These are phyloP conservation scores for Alviniconcha strummeri DNA, from an alignment of 2,888 invertebrate genomes.

Conservation along the genomic window DNA sequence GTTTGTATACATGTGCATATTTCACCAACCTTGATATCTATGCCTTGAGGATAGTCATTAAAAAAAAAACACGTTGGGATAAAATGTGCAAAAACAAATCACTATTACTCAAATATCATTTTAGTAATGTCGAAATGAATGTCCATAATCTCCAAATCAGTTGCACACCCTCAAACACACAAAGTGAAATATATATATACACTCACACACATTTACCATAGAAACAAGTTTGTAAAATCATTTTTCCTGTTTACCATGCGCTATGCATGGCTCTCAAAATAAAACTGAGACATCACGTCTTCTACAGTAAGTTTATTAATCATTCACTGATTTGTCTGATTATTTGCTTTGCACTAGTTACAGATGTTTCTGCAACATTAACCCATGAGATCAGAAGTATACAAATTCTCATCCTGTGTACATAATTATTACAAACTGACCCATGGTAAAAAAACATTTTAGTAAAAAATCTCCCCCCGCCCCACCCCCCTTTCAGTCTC, in stretches of 20 bases:
- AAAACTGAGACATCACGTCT: neutral
- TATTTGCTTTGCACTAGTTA: neutral
- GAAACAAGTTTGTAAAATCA: neutral
- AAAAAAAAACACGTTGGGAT: neutral
- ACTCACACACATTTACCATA: neutral
- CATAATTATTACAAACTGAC: neutral
- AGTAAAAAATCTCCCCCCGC: neutral
- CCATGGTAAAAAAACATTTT: neutral
- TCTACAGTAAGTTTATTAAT: neutral
- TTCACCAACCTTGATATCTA: neutral
- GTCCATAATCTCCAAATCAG: neutral
- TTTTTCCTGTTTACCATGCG: no score
- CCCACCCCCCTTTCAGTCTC: neutral
- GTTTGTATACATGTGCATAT: neutral
- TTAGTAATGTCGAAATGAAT: neutral
- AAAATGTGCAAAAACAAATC: neutral
- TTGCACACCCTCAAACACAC: neutral
- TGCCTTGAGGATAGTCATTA: neutral
- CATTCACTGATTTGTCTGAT: neutral
- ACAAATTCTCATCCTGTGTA: no score
- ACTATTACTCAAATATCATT: no score
- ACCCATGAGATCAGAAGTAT: neutral
- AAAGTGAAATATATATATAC: neutral
- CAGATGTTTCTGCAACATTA: neutral
- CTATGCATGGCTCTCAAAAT: neutral